Percentiles rank a stretch among this genome's conserved stretches.
Evolutionary conservation across 2,113 vertebrate genomes (phyloP).

Genomic region (Haemorhous mexicanus): DNA sequence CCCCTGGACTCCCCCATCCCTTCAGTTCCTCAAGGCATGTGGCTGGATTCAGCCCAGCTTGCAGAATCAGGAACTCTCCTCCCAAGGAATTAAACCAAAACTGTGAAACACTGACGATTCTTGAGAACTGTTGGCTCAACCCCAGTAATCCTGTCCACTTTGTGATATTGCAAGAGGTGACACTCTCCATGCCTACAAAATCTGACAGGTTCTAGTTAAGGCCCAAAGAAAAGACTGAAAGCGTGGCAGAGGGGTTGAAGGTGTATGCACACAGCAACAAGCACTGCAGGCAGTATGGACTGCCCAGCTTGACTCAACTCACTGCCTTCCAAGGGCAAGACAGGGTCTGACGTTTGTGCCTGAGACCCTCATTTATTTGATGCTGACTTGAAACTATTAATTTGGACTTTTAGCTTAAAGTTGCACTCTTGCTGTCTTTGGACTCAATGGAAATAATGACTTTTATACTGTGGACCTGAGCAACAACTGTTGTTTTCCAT

Average conservation of each 20-base stretch:
- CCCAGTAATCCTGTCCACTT: not conserved
- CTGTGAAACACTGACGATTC: not conserved
- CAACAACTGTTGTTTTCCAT: not conserved
- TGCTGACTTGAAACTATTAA: not conserved
- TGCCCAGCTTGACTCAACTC: not conserved
- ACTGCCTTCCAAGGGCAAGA: not conserved
- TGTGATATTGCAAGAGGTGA: not conserved
- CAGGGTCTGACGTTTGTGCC: not conserved
- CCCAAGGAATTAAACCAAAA: not conserved
- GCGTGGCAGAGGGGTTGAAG: not conserved
- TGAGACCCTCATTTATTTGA: not conserved
- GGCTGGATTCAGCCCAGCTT: not conserved
- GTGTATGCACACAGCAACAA: not conserved
- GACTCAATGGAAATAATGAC: not conserved
- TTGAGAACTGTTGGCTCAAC: not conserved
- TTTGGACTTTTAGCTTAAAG: not conserved
- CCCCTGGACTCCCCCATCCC: accelerated
- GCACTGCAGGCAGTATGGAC: not conserved
- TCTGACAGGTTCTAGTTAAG: not conserved
- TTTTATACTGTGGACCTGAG: not conserved
- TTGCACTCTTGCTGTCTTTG: not conserved
- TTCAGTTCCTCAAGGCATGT: not conserved
- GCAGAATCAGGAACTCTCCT: not conserved
- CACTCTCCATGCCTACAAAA: not conserved
- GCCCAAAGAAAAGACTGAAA: not conserved